Evolutionary conservation across 2,888 invertebrate genomes (phyloP), one percentile per base, ranked within the genome.

Genomic region (Polymixis flavicincta): DNA sequence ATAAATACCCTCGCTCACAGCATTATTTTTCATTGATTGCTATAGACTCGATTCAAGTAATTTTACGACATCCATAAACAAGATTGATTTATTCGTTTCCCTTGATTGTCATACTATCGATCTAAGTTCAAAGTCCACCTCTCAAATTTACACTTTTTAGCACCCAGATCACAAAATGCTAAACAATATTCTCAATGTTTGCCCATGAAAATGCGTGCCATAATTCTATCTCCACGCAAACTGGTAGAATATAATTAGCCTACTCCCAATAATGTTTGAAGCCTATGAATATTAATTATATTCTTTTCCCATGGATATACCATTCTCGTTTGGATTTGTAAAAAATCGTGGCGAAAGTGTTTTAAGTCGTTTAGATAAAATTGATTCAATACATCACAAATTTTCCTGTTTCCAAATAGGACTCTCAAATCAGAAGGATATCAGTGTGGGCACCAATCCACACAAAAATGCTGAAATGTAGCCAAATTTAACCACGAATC

Each of bases 181-280:
- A 64, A n/a, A n/a, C n/a, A n/a, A n/a, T n/a, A n/a, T 2, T 42
- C 13, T 7, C 42, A 57, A 64, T 57, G 2, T 78, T 57, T 70
- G 7, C 45, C 37, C 37, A 2, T 50, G 6, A 63, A 32, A 52
- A 14, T 25, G 8, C 37, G 1, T 55, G n/a, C 14, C 14, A 19
- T 52, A 42, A 7, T 32, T 32, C 2, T 28, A 9, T 19, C 4
- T 72, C n/a, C 9, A 66, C 2, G 7, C 2, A 28, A 57, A n/a
- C n/a, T 13, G 45, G 19, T 48, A 22, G 32, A 17, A 48, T 52
- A 32, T 22, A 37, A 59, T 80, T 75, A 79, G 81, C 78, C 59
- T 50, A 68, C 42, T 64, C 7, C 4, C 19, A 14, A 55, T 9
- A 13, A 32, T 63, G 17, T 65, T 32, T 61, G 13, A 28, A 45